phyloP scores from a whole-genome alignment of 2,797 vertebrate species.

The Catharus ustulatus region DNA sequence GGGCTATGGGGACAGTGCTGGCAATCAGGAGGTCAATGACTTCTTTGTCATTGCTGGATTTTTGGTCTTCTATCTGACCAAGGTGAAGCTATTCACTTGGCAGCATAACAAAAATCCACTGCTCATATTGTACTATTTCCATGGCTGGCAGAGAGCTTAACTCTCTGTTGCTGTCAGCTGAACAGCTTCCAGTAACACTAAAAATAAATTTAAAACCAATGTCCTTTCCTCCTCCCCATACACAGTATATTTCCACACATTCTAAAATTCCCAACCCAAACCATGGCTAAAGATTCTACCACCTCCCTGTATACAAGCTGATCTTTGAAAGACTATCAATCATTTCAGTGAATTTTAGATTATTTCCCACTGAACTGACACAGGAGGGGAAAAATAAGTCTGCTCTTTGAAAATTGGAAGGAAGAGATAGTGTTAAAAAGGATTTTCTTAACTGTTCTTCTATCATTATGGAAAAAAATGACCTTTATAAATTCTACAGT shows the following conservation, averaged over 20 bases:
- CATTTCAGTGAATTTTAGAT: neutral
- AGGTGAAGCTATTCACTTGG: slow-evolving; percentile 1
- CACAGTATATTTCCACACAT: neutral
- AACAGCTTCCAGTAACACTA: neutral
- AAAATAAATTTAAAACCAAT: neutral
- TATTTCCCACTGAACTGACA: neutral
- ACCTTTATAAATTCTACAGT: neutral
- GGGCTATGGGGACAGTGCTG: neutral
- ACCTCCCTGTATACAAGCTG: neutral
- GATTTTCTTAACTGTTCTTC: neutral
- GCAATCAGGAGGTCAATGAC: neutral
- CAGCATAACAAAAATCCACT: neutral
- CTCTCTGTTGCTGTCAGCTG: neutral
- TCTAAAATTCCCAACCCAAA: neutral
- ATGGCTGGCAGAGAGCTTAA: neutral
- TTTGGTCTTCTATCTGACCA: neutral
- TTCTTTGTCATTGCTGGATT: slow-evolving; percentile 22
- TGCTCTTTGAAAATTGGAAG: neutral
- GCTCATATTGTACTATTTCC: neutral
- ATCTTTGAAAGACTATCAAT: neutral
- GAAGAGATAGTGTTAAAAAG: neutral
- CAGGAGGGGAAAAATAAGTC: neutral
- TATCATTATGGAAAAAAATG: neutral
- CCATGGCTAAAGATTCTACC: neutral
- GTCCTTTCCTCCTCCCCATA: neutral